Conservation (phyloP, 1,140 invertebrate species). For the Gonioctena quinquepunctata region DNA sequence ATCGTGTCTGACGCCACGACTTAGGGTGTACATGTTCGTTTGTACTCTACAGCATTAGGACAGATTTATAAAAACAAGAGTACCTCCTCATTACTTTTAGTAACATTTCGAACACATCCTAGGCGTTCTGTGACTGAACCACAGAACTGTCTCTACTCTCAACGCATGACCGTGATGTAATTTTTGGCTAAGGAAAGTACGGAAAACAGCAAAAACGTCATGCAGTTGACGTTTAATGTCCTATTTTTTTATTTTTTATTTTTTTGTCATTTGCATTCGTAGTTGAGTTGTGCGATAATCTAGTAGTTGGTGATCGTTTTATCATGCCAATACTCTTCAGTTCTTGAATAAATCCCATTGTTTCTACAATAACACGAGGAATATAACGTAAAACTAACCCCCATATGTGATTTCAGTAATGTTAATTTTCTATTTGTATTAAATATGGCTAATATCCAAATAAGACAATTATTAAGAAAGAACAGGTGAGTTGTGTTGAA, state of each 20-base stretch:
- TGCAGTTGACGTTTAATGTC: neutral
- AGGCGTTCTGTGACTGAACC: no score
- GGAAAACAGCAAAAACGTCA: no score
- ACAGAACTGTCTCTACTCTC: no score
- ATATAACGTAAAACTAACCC: neutral
- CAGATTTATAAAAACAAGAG: no score
- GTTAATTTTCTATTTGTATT: neutral
- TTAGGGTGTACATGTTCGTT: no score
- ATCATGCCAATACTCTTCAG: neutral
- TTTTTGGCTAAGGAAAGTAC: no score
- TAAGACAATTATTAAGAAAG: slow-evolving; percentile 42
- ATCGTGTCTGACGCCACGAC: no score
- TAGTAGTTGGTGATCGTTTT: neutral
- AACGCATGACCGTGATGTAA: no score
- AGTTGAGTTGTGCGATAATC: neutral
- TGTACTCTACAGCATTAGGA: no score
- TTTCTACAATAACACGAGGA: neutral
- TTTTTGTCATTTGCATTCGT: no score
- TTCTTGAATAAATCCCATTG: neutral
- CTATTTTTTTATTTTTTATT: neutral
- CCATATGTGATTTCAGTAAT: neutral
- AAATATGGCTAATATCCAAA: slow-evolving; percentile 46
- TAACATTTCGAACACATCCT: no score
- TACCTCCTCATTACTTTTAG: no score
- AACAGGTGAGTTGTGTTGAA: slow-evolving; percentile 40